These are phyloP conservation scores for Nanorana parkeri DNA, from an alignment of 2,113 vertebrate genomes.

Conservation along the genomic window DNA sequence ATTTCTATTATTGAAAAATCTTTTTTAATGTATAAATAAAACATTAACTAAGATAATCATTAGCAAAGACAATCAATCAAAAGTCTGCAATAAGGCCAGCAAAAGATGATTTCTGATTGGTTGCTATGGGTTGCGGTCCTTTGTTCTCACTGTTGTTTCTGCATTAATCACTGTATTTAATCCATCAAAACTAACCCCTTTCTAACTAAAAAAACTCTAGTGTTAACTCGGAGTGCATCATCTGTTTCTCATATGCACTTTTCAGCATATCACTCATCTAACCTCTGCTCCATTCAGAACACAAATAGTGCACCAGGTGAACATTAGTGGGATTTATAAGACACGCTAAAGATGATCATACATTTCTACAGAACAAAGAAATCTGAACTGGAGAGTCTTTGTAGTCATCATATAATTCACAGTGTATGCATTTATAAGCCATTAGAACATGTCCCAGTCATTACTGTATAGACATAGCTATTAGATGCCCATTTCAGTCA, in stretches of 20 bases:
- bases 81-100: too few species aligned
- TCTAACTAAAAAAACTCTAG: too few species aligned
- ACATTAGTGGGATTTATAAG: slow-evolving; percentile 10
- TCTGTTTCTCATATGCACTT: neutral
- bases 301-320: neutral
- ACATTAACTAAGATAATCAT: too few species aligned
- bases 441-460: slow-evolving; percentile 15
- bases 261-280: neutral
- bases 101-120: too few species aligned
- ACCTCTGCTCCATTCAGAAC: neutral
- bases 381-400: neutral
- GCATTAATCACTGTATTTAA: too few species aligned
- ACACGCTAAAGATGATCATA: slow-evolving; percentile 6
- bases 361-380: slow-evolving; percentile 23
- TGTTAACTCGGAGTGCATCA: neutral
- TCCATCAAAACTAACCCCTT: too few species aligned
- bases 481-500: slow-evolving; percentile 27
- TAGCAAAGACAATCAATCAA: too few species aligned
- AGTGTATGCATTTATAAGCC: neutral
- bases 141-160: too few species aligned
- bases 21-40: too few species aligned
- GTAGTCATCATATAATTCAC: slow-evolving; percentile 11
- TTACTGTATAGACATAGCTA: slow-evolving; percentile 17
- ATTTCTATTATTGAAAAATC: too few species aligned
- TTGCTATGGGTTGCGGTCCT: too few species aligned